Evolutionary conservation across 2,113 vertebrate species (phyloP), one percentile per base, ranked within the genome.

Genomic region (Prunella fulvescens): DNA sequence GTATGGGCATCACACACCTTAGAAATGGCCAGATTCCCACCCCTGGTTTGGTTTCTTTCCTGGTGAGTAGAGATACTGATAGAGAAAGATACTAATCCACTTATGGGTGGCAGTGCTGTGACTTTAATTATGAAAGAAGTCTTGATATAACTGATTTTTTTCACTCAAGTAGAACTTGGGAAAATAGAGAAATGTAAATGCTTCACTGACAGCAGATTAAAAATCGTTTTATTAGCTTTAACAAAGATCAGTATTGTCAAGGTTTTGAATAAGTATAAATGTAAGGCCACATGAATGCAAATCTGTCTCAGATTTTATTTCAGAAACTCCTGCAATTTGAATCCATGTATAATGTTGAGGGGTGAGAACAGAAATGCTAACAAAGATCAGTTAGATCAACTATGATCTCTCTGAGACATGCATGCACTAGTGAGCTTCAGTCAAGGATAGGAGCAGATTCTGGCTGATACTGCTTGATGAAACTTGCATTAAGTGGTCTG

Each of bases 141-240:
- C 28, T 71, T 56, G 47, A 70, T 90, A 10, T 62, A 76, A 73
- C 87, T 96, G 88, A 76, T 47, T 92, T 92, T 92, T 94, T 91
- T 91, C 92, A 86, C 48, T 95, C 73, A 61, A 53, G 66, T 88
- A 92, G 89, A 95, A 94, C 88, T 80, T 82, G 42, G 64, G 77
- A 96, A 95, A 92, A 86, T 84, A 92, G 81, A 88, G 89, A 72
- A 96, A 54, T 45, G 29, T 90, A 86, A 92, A 90, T 95, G 95
- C 90, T 93, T 95, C 88, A 72, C 58, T 92, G 91, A 78, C 57
- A 81, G 77, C 50, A 92, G 71, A 86, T 93, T 88, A 93, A 88
- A 85, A 93, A 78, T 53, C 7, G 3, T 77, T 92, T 90, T 96
- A 83, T 94, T 96, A 89, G 51, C 62, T 93, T 88, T 90, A 79